A percentile compares a stretch with the other conserved stretches of the same genome.
phyloP scores from a whole-genome alignment of 2,888 invertebrate genomes.

The Peribatodes rhomboidaria region DNA sequence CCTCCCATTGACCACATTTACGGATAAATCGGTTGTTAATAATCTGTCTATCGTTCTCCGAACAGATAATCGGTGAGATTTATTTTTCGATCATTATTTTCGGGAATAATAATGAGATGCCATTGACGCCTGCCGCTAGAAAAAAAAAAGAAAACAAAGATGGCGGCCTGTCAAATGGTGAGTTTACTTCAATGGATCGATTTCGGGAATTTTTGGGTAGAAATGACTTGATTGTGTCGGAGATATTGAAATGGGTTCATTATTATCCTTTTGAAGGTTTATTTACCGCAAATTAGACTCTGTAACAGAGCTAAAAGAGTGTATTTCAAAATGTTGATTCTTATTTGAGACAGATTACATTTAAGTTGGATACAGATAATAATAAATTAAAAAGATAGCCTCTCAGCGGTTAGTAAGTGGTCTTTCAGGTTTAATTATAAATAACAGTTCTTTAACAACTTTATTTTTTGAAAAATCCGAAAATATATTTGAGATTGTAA shows the following conservation, averaged over 20 bases:
- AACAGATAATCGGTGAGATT: conserved; percentile 70
- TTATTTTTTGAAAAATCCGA: conserved; percentile 13
- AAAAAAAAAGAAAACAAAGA: conserved; percentile 53
- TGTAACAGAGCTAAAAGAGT: not conserved
- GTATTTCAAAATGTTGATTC: not conserved
- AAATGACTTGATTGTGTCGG: conserved; percentile 53
- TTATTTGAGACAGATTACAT: conserved; percentile 10
- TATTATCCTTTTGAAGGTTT: conserved; percentile 44
- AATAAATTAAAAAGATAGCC: conserved; percentile 11
- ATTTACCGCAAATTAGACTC: conserved; percentile 15
- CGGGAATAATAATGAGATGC: conserved; percentile 76
- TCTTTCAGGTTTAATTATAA: conserved; percentile 3
- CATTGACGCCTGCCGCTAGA: conserved; percentile 64
- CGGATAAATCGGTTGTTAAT: conserved; percentile 35
- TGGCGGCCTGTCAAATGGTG: conserved; percentile 60
- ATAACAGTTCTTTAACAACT: conserved; percentile 20
- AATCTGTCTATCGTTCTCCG: conserved; percentile 69
- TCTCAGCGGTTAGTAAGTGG: conserved; percentile 9
- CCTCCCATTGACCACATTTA: not conserved
- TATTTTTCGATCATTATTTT: conserved; percentile 73
- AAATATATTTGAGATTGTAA: conserved; percentile 18
- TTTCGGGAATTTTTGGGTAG: conserved; percentile 52
- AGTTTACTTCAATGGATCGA: conserved; percentile 49
- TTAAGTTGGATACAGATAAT: not conserved
- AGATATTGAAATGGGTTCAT: conserved; percentile 57